Conservation (phyloP, 2,113 vertebrate genomes). For the Tetrao urogallus region DNA sequence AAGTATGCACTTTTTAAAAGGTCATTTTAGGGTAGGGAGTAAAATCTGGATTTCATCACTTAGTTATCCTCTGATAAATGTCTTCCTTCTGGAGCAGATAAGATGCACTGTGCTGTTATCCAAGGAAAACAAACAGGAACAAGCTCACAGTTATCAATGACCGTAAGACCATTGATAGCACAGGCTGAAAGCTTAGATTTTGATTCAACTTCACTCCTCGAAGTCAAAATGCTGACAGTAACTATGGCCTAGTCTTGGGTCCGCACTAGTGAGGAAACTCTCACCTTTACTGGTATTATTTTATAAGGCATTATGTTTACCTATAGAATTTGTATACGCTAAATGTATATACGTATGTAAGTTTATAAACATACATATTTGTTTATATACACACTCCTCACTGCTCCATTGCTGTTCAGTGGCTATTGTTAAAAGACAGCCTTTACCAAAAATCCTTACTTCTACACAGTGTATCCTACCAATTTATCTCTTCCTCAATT, state of each 20-base stretch:
- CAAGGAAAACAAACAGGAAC: not conserved
- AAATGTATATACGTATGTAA: not conserved
- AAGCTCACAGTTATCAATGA: not conserved
- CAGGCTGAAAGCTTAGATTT: not conserved
- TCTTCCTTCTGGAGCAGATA: not conserved
- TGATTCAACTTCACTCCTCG: not conserved
- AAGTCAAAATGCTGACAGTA: not conserved
- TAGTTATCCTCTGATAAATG: not conserved
- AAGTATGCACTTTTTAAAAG: conserved; percentile 9
- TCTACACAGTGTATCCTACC: not conserved
- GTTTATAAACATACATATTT: not conserved
- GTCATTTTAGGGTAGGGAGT: not conserved
- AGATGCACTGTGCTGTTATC: not conserved
- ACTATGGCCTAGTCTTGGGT: not conserved
- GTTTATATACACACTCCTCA: not conserved
- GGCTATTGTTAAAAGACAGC: not conserved
- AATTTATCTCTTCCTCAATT: not conserved
- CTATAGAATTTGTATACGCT: not conserved
- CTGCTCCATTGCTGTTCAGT: not conserved
- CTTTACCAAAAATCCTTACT: not conserved
- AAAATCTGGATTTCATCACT: not conserved
- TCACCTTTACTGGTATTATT: not conserved
- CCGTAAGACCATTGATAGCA: not conserved
- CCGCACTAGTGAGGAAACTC: not conserved
- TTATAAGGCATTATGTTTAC: not conserved